These are phyloP conservation scores for Oxyteleia sp. DNA, from an alignment of 2,888 invertebrate genomes.

Conservation along the genomic window DNA sequence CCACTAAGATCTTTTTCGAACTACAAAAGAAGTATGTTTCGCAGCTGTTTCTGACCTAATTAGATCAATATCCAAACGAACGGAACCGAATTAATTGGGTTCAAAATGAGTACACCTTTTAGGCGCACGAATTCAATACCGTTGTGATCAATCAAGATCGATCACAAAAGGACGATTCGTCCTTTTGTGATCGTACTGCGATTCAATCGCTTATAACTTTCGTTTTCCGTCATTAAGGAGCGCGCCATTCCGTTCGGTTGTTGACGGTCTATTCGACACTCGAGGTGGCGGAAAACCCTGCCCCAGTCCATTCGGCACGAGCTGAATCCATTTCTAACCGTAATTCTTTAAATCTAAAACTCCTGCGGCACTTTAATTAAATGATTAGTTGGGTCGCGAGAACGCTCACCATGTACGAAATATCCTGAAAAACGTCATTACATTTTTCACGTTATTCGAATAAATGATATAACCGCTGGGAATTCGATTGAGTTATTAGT, in stretches of 20 bases:
- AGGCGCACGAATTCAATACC: slow-evolving; percentile 37
- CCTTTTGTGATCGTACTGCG: no score
- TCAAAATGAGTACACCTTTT: slow-evolving; percentile 31
- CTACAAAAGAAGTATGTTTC: no score
- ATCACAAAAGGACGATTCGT: slow-evolving; percentile 41
- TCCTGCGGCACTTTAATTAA: slow-evolving; percentile 60
- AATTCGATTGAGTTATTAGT: slow-evolving; percentile 30
- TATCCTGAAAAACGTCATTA: slow-evolving; percentile 18
- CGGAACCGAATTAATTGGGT: slow-evolving; percentile 32
- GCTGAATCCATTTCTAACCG: slow-evolving; percentile 43
- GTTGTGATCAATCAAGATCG: slow-evolving; percentile 46
- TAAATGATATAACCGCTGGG: background rate
- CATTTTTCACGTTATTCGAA: slow-evolving; percentile 37
- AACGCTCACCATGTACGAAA: slow-evolving; percentile 31
- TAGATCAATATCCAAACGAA: no score
- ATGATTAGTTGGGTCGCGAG: slow-evolving; percentile 50
- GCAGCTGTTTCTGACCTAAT: no score
- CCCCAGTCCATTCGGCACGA: slow-evolving; percentile 44
- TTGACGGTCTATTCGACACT: slow-evolving; percentile 40
- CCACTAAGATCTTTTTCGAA: no score
- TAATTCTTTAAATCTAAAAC: slow-evolving; percentile 46
- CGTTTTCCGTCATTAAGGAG: slow-evolving; percentile 39
- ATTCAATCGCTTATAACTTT: slow-evolving; percentile 38
- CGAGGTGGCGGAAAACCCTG: slow-evolving; percentile 46
- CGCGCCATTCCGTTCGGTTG: slow-evolving; percentile 9